Base-by-base conservation (phyloP, 2,888 invertebrate genomes). In the Cryptus armator region DNA sequence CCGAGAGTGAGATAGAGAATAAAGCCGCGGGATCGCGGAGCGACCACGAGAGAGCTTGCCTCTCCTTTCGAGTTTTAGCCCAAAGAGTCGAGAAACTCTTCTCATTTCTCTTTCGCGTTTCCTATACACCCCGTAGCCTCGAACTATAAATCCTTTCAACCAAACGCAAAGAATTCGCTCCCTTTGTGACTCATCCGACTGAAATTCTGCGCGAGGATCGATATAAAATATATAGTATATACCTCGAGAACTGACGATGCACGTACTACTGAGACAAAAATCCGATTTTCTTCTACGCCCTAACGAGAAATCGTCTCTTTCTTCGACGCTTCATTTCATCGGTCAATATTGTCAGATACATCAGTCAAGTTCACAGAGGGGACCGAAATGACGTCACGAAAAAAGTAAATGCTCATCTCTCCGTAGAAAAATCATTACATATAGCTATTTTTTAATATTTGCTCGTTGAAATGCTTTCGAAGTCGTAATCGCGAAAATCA, bases 131-230 rank as follows among this genome's bases (percentile, higher is more conserved):
- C 24, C 59, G 68, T 4, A 16, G 75, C 62, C 62, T 62, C 32
- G 10, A 12, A 24, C 78, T 66, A 82, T 85, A 82, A 85, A 85
- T 85, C 67, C 74, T 62, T 62, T 32, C 29, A 6, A 29, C 51
- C 48, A 14, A 44, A 62, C 66, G 67, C 77, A 51, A 78, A 44
- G 46, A 66, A 71, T 64, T 37, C 29, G 64, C 32, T 46, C 53
- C 71, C 77, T 67, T 44, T 53, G 66, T 82, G 85, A 82, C 43
- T 85, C 85, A 85, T 67, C 68, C n/a, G 68, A 66, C 79, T 72
- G 79, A 79, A 79, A 66, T 19, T 71, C 16, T 71, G 43, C 70
- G 16, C 56, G 19, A 10, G 14, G 75, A 81, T 70, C 75, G 56
- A 81, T 64, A 66, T n/a, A 68, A 77, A 64, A 68, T 76, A 3